A percentile compares a stretch with the other conserved stretches of the same genome.
Evolutionary conservation across 1,140 invertebrate species (phyloP).

Genomic region (Drosophila quadrilineata): DNA sequence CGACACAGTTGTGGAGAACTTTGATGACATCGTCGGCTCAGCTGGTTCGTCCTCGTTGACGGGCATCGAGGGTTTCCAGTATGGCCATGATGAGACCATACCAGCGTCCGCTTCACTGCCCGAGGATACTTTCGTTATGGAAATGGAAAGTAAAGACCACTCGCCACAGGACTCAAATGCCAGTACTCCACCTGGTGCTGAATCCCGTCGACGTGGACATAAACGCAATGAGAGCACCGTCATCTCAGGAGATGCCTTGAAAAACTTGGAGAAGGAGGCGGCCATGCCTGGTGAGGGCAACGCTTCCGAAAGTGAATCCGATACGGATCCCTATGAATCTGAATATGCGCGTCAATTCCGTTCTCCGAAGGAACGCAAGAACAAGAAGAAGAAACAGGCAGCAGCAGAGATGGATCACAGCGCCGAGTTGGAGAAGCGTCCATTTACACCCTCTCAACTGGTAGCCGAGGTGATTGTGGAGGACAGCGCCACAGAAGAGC

Average conservation of each 20-base stretch:
- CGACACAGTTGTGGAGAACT: slow-evolving; percentile 84
- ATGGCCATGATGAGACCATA: slow-evolving; percentile 79
- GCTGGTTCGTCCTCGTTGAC: slow-evolving; percentile 81
- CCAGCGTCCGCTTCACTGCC: slow-evolving; percentile 49
- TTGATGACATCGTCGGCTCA: slow-evolving; percentile 83
- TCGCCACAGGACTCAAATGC: slow-evolving; percentile 81
- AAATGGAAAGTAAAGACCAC: slow-evolving; percentile 82
- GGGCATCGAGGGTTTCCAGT: slow-evolving; percentile 71
- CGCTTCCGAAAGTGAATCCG: slow-evolving; percentile 77
- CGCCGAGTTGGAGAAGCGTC: slow-evolving; percentile 68
- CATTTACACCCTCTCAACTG: slow-evolving; percentile 76
- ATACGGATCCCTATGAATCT: slow-evolving; percentile 80
- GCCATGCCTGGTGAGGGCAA: slow-evolving; percentile 60
- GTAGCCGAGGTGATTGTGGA: slow-evolving; percentile 83
- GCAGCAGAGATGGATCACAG: slow-evolving; percentile 77
- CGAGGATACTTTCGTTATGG: slow-evolving; percentile 69
- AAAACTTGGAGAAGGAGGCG: slow-evolving; percentile 63
- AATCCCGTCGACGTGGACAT: slow-evolving; percentile 82
- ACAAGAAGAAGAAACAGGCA: slow-evolving; percentile 71
- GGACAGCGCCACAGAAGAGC: slow-evolving; percentile 83
- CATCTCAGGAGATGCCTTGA: slow-evolving; percentile 68
- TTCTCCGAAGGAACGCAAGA: slow-evolving; percentile 68
- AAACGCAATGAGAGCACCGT: slow-evolving; percentile 83
- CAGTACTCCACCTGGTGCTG: slow-evolving; percentile 83
- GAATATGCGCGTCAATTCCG: slow-evolving; percentile 80